Conservation (phyloP, 2,888 invertebrate genomes). For the Drosophila seclusa region DNA sequence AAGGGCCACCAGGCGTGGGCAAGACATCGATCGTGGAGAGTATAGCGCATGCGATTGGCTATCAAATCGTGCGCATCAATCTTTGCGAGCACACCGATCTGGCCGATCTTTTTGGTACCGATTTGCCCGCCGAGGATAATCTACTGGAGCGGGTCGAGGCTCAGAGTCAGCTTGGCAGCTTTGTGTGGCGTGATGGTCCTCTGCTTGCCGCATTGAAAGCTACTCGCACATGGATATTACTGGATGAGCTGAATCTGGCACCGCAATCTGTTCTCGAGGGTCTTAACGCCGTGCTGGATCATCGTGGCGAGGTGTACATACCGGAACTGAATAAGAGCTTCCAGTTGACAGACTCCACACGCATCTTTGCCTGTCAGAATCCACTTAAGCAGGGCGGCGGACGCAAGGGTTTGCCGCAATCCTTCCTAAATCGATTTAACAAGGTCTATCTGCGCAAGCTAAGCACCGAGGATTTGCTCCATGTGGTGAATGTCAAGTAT, state of each 20-base stretch:
- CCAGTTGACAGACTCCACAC: constrained; percentile 90
- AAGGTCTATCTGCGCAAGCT: constrained; percentile 91
- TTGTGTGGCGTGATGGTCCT: constrained; percentile 98
- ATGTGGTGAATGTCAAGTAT: constrained; percentile 83
- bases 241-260: constrained; percentile 99
- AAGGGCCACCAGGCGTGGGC: constrained; percentile 99
- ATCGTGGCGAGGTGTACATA: constrained; percentile 97
- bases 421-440: constrained; percentile 98
- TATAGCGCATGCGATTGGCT: constrained; percentile 93
- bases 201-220: constrained; percentile 95
- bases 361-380: constrained; percentile 99
- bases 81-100: constrained; percentile 99
- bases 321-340: constrained; percentile 97
- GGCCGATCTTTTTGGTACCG: constrained; percentile 98
- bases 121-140: constrained; percentile 96
- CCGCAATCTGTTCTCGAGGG: constrained; percentile 99
- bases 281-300: constrained; percentile 98
- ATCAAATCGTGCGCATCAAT: constrained; percentile 96
- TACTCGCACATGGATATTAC: constrained; percentile 95
- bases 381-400: constrained; percentile 98
- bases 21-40: constrained; percentile 98
- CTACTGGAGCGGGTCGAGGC: constrained; percentile 60
- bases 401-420: constrained; percentile 96
- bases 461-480: constrained; percentile 88
- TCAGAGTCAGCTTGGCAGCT: constrained; percentile 88